Conservation (phyloP, 2,797 vertebrate genomes). For the Champsocephalus esox region DNA sequence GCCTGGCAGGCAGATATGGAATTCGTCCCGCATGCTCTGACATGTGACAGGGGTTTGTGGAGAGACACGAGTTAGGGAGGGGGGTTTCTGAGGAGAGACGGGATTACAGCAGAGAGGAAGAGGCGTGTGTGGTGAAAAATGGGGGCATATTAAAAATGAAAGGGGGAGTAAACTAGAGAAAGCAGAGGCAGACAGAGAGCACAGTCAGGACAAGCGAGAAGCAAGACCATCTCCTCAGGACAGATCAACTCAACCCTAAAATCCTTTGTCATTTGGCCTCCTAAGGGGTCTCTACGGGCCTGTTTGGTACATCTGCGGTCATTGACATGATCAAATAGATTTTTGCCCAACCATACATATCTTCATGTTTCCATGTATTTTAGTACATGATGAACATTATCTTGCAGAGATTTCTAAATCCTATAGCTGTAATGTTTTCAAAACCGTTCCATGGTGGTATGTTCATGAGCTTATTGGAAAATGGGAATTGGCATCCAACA, state of each 20-base stretch:
- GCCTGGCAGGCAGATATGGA: constrained; percentile 45
- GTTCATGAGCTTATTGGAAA: neutral
- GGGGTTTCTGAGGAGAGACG: constrained; percentile 36
- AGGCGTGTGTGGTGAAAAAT: constrained; percentile 30
- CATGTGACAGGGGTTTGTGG: constrained; percentile 64
- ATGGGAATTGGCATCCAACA: neutral
- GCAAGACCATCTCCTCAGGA: constrained; percentile 1
- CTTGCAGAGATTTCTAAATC: neutral
- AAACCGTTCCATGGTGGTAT: neutral
- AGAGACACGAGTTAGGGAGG: constrained; percentile 44
- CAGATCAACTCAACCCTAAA: constrained; percentile 10
- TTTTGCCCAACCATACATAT: no score
- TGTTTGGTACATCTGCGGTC: neutral
- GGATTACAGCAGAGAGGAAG: constrained; percentile 44
- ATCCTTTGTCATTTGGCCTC: constrained; percentile 21
- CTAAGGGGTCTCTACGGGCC: neutral
- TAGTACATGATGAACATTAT: neutral
- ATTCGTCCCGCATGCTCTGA: constrained; percentile 62
- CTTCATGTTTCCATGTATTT: neutral
- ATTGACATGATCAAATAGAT: neutral
- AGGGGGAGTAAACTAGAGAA: constrained; percentile 49
- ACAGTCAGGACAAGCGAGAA: constrained; percentile 32
- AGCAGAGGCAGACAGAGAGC: constrained; percentile 34
- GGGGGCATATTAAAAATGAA: constrained; percentile 64
- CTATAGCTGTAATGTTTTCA: neutral